Evolutionary conservation across 2,797 vertebrate species (phyloP).

Genomic region (Falco cherrug): DNA sequence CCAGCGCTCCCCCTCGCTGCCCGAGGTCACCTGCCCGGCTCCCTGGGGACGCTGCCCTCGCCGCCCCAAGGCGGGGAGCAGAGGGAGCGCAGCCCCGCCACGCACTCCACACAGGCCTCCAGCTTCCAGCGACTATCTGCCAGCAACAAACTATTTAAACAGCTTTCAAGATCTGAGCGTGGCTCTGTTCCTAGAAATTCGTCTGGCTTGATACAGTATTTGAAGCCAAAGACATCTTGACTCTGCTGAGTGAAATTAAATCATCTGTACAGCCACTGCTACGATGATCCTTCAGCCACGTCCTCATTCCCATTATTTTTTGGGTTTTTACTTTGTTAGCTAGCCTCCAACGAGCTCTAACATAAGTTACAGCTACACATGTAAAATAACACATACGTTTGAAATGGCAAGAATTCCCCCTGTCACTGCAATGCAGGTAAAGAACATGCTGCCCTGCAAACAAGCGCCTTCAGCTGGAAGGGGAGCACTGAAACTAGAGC

Average conservation of each 20-base stretch:
- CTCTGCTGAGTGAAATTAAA: conserved; percentile 5
- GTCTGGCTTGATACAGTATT: background rate
- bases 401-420: background rate
- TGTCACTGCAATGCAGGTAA: background rate
- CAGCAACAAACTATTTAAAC: background rate
- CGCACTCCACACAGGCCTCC: fast-evolving
- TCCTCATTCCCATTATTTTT: background rate
- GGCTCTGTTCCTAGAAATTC: conserved; percentile 48
- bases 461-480: background rate
- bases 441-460: background rate
- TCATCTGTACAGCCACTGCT: background rate
- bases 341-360: background rate
- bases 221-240: conserved; percentile 18
- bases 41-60: fast-evolving
- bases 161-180: background rate
- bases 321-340: background rate
- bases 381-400: background rate
- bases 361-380: background rate
- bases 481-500: background rate
- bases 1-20: background rate
- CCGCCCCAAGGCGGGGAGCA: background rate
- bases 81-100: background rate
- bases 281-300: background rate
- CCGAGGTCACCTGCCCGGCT: background rate
- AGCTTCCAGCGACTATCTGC: background rate